Conservation (phyloP, 2,113 vertebrate genomes). For the Oncorhynchus kisutch region DNA sequence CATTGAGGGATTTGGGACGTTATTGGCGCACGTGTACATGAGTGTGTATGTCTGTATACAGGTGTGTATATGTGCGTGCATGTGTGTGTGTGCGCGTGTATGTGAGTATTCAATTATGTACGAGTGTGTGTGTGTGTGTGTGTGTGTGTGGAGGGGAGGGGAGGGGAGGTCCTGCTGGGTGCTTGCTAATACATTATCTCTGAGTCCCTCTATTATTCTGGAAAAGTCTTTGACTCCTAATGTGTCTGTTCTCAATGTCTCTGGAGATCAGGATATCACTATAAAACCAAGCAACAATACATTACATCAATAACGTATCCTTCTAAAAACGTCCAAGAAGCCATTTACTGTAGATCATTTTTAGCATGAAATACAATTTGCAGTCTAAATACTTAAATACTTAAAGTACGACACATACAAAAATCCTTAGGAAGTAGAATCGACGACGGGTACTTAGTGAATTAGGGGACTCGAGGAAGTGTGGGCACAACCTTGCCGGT, state of each 20-base stretch:
- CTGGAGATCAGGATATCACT: conserved; percentile 45
- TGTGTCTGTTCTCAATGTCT: conserved; percentile 66
- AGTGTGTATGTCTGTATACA: too few species aligned
- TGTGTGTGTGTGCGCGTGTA: too few species aligned
- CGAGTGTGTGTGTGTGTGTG: too few species aligned
- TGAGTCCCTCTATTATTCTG: conserved; percentile 69
- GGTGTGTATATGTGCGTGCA: conserved; percentile 19
- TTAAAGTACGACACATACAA: neutral
- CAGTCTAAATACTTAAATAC: neutral
- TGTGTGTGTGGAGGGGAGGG: conserved; percentile 4
- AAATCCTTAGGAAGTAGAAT: neutral
- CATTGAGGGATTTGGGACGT: conserved; percentile 72
- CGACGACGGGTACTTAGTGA: neutral
- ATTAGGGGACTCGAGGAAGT: too few species aligned
- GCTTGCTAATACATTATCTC: conserved; percentile 75
- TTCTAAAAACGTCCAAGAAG: conserved; percentile 48
- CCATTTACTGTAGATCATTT: conserved; percentile 31
- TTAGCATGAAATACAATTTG: neutral
- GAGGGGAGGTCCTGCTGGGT: conserved; percentile 61
- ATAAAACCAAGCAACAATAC: conserved; percentile 60
- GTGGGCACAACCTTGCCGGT: neutral
- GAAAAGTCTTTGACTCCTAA: conserved; percentile 73
- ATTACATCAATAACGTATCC: conserved; percentile 62
- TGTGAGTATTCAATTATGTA: too few species aligned
- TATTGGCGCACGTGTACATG: conserved; percentile 33